Conservation (phyloP, 2,113 vertebrate species). For the Nansenia antarctica region DNA sequence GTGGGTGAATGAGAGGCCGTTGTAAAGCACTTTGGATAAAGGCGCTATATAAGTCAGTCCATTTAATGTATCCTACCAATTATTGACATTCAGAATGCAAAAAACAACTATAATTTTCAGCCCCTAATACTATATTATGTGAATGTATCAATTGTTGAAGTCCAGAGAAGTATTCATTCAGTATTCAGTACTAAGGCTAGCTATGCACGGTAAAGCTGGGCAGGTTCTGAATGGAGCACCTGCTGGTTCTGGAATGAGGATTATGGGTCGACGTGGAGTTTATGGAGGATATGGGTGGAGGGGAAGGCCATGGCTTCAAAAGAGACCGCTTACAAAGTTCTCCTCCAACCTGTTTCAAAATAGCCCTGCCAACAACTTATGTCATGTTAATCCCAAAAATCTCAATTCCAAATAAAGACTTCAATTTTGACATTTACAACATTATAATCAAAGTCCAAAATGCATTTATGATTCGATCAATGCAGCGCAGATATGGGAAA, state of each 20-base stretch:
- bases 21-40: no score
- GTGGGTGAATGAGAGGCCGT: no score
- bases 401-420: neutral
- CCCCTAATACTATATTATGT: neutral
- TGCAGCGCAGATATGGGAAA: no score
- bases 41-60: no score
- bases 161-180: neutral
- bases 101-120: no score
- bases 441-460: neutral
- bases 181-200: neutral
- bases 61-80: no score
- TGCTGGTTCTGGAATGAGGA: neutral
- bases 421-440: conserved; percentile 1
- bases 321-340: neutral
- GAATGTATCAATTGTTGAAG: neutral
- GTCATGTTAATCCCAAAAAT: neutral
- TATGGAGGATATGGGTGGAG: neutral
- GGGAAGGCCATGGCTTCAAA: neutral
- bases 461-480: neutral
- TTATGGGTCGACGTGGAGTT: neutral
- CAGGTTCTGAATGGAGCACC: neutral
- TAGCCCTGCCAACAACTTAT: neutral
- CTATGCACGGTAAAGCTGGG: neutral
- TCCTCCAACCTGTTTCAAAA: neutral
- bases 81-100: no score